Base-by-base conservation (phyloP, 1,140 invertebrate genomes). In the Branchinecta lindahli region DNA sequence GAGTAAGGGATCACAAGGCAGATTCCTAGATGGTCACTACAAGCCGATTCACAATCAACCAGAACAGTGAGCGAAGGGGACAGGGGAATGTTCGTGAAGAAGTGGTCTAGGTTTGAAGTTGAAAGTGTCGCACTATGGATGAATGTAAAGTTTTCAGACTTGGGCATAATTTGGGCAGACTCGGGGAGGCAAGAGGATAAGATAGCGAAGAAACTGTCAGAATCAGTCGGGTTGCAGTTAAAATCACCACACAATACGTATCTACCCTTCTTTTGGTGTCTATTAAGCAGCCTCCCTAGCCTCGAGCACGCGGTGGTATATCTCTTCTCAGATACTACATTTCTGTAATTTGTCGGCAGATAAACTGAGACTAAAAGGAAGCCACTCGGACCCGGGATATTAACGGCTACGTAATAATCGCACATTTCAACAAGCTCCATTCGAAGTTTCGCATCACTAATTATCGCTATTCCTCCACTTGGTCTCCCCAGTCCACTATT, bases 361-460 rank as follows among this genome's bases (percentile, higher is more conserved):
- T 52, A 52, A n/a, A 52, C 47, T 9, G 47, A 52, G 47, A 52
- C n/a, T 52, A 52, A 52, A 52, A 52, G 47, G 47, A 52, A n/a
- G 47, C 47, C 47, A 52, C 47, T 52, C 47, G 47, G 47, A 9
- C 47, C 47, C 9, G 47, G 47, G n/a, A 52, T 52, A n/a, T 52
- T 52, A 52, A 52, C n/a, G 47, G 47, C 47, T 52, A 52, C 9
- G n/a, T 52, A 52, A 52, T n/a, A 52, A 52, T 52, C 47, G 47
- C 47, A 52, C 47, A 52, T 52, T 52, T 52, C 47, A 52, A 52
- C 47, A 52, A 52, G n/a, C n/a, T 52, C 47, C 47, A 52, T 52
- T 52, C 47, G 47, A 52, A 52, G 47, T 52, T n/a, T 52, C n/a
- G 9, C 47, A 52, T 52, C 47, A n/a, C 47, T 9, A 52, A 9